These are phyloP conservation scores for Onthophagus sagittarius DNA, from an alignment of 2,888 invertebrate species.

Conservation along the genomic window DNA sequence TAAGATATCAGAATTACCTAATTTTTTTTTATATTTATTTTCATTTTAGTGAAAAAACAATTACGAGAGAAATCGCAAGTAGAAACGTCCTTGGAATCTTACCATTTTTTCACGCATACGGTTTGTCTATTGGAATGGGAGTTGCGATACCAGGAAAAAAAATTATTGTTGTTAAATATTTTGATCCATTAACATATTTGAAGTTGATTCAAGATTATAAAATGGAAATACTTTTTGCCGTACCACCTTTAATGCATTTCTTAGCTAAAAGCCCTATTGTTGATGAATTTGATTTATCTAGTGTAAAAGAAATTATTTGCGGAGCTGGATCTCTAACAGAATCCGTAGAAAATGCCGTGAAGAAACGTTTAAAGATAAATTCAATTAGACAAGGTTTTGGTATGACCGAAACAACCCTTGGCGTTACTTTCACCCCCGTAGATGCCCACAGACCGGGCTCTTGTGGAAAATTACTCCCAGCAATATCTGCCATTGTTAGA, in stretches of 20 bases:
- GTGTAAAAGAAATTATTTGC: slow-evolving; percentile 62
- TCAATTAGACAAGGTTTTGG: slow-evolving; percentile 65
- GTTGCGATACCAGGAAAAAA: slow-evolving; percentile 28
- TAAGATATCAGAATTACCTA: slow-evolving; percentile 15
- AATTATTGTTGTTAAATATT: slow-evolving; percentile 33
- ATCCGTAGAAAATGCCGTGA: slow-evolving; percentile 60
- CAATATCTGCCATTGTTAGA: slow-evolving; percentile 58
- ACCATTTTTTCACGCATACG: slow-evolving; percentile 38
- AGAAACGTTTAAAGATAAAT: slow-evolving; percentile 47
- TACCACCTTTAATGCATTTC: slow-evolving; percentile 79
- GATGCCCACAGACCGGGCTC: slow-evolving; percentile 54
- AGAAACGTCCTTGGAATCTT: slow-evolving; percentile 26
- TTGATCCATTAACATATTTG: slow-evolving; percentile 55
- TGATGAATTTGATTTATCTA: slow-evolving; percentile 67
- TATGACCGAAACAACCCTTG: slow-evolving; percentile 69
- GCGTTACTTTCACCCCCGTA: slow-evolving; percentile 45
- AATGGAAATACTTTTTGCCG: slow-evolving; percentile 64
- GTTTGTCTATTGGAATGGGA: slow-evolving; percentile 30
- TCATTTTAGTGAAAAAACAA: slow-evolving; percentile 23
- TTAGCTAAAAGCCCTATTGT: slow-evolving; percentile 76
- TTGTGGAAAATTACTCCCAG: slow-evolving; percentile 60
- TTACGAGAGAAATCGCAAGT: slow-evolving; percentile 15
- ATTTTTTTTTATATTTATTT: slow-evolving; percentile 20
- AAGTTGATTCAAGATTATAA: slow-evolving; percentile 65
- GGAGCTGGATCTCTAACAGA: slow-evolving; percentile 78